Evolutionary conservation across 2,797 vertebrate genomes (phyloP).

Genomic region (Sebastes steindachneri): DNA sequence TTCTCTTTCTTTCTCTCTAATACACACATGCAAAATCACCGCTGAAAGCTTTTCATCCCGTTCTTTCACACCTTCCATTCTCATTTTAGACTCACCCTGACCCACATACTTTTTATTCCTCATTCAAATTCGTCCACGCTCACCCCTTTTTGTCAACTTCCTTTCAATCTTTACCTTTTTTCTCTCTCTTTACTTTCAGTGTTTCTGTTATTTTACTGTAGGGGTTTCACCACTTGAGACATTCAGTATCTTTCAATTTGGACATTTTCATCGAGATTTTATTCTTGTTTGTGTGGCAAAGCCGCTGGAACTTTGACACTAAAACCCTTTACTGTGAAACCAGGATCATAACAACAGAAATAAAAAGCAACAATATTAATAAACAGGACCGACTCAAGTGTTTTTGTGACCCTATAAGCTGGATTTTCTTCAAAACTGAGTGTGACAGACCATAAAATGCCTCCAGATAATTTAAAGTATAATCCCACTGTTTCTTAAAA

Average conservation of each 20-base stretch:
- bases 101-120: conserved; percentile 38
- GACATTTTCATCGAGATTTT: neutral
- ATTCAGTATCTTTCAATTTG: neutral
- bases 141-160: conserved; percentile 9
- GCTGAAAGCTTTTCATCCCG: conserved; percentile 62
- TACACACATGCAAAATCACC: conserved; percentile 58
- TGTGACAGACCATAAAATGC: conserved; percentile 11
- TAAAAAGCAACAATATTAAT: neutral
- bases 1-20: conserved; percentile 60
- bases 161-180: neutral
- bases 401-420: neutral
- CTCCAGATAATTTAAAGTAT: conserved; percentile 1
- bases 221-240: neutral
- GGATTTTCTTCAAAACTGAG: neutral
- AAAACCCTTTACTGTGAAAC: neutral
- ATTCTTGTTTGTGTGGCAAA: neutral
- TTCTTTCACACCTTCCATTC: conserved; percentile 48
- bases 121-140: conserved; percentile 3
- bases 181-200: neutral
- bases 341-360: neutral
- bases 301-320: neutral
- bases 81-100: conserved; percentile 33
- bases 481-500: neutral
- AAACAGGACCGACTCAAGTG: neutral
- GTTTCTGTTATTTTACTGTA: neutral